phyloP scores from a whole-genome alignment of 1,140 invertebrate species.

The Helicoverpa zea region DNA sequence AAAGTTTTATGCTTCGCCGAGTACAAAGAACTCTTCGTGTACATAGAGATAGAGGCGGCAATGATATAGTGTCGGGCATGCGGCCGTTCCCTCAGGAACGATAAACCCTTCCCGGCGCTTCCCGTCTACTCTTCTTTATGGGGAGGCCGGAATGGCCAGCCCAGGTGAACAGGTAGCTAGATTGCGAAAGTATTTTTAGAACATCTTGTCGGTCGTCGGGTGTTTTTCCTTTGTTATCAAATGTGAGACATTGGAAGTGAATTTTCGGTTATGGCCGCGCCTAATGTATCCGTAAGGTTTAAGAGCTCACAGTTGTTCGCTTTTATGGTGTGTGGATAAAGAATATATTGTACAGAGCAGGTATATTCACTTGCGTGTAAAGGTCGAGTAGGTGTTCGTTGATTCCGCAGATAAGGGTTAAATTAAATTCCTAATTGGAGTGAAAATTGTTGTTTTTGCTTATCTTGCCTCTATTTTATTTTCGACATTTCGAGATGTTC shows the following conservation, averaged over 20 bases:
- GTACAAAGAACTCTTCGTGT: conserved; percentile 75
- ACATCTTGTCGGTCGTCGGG: conserved; percentile 83
- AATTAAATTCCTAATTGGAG: conserved; percentile 43
- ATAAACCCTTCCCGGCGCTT: conserved; percentile 84
- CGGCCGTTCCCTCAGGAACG: conserved; percentile 82
- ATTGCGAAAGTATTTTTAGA: conserved; percentile 86
- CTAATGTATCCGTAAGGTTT: conserved; percentile 73
- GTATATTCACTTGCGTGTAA: conserved; percentile 37
- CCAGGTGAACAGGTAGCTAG: conserved; percentile 84
- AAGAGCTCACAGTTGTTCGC: conserved; percentile 60
- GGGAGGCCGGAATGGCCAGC: conserved; percentile 83
- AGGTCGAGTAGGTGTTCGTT: conserved; percentile 29
- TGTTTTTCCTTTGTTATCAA: conserved; percentile 86
- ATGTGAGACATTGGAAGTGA: conserved; percentile 74
- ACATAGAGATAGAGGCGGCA: conserved; percentile 80
- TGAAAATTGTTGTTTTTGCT: conserved; percentile 40
- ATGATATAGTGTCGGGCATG: conserved; percentile 85
- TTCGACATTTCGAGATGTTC: conserved; percentile 28
- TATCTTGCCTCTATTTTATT: conserved; percentile 22
- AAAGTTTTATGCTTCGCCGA: conserved; percentile 69
- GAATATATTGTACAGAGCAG: conserved; percentile 31
- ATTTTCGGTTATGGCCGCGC: conserved; percentile 72
- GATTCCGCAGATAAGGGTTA: conserved; percentile 38
- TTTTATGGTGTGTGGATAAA: conserved; percentile 59
- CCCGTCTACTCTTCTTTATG: conserved; percentile 86